Conservation (phyloP, 1,140 invertebrate species). For the Portunus trituberculatus region DNA sequence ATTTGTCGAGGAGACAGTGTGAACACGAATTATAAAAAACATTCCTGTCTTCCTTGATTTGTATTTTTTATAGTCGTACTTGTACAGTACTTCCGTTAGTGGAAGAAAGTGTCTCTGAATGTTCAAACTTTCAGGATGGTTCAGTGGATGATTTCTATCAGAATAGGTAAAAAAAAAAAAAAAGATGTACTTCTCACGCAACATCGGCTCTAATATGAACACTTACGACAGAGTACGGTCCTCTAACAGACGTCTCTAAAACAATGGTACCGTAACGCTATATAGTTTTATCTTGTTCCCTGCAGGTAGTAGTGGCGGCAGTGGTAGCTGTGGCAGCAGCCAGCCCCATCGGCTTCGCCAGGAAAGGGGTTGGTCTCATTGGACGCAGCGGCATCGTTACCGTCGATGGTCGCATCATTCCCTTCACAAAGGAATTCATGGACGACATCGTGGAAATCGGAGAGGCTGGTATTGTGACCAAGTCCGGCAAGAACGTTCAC, state of each 20-base stretch:
- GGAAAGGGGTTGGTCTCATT: not conserved
- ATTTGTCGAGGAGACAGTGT: too few relatives aligned
- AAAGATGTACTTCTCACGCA: not conserved
- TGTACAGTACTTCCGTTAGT: too few relatives aligned
- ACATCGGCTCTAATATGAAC: not conserved
- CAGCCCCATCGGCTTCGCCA: conserved; percentile 7
- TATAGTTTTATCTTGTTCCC: not conserved
- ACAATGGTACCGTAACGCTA: not conserved
- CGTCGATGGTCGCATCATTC: not conserved
- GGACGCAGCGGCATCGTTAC: conserved; percentile 20
- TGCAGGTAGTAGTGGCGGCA: conserved; percentile 31
- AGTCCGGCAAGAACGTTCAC: conserved; percentile 34
- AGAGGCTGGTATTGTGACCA: conserved; percentile 33
- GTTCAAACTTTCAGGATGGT: not conserved
- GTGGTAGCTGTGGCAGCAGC: not conserved
- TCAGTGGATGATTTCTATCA: not conserved
- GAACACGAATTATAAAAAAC: too few relatives aligned
- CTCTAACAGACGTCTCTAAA: not conserved
- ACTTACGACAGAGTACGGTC: not conserved
- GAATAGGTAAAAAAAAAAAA: not conserved
- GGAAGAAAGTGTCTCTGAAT: too few relatives aligned
- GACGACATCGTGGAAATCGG: conserved; percentile 39
- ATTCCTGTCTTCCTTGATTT: too few relatives aligned
- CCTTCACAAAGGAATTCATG: not conserved
- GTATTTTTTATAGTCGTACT: too few relatives aligned